These are phyloP conservation scores for Zaprionus lineosus DNA, from an alignment of 2,888 invertebrate species.

Conservation along the genomic window DNA sequence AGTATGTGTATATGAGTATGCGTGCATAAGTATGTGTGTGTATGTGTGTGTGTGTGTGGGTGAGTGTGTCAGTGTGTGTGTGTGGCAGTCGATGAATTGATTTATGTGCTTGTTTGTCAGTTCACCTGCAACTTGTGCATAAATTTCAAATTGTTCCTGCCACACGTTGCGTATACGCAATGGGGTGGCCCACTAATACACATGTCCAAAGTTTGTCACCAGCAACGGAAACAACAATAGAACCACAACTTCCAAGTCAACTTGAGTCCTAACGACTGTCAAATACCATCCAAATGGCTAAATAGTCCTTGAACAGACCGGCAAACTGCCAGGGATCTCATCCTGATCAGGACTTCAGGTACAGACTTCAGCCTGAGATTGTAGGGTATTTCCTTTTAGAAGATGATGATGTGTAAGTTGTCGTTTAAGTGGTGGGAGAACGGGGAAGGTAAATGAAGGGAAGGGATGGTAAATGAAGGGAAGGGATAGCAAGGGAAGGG, in stretches of 20 bases:
- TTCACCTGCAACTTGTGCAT: constrained; percentile 72
- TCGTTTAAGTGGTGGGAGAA: too few relatives aligned
- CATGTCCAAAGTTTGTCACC: constrained; percentile 43
- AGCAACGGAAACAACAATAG: constrained; percentile 1
- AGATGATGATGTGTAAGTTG: not conserved
- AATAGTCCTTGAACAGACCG: too few relatives aligned
- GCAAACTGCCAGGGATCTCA: too few relatives aligned
- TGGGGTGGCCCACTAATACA: constrained; percentile 36
- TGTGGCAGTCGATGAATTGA: constrained; percentile 66
- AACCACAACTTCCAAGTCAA: not conserved
- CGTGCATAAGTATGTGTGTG: constrained; percentile 1
- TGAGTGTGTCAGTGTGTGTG: constrained; percentile 1
- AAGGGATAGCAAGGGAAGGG: not conserved
- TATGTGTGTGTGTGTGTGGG: too few relatives aligned
- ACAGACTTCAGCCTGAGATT: too few relatives aligned
- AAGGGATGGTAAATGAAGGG: too few relatives aligned
- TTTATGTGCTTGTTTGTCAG: constrained; percentile 69
- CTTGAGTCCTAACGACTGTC: too few relatives aligned
- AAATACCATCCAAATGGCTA: too few relatives aligned
- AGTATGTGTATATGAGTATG: not conserved
- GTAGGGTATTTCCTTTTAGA: too few relatives aligned
- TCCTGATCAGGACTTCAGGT: too few relatives aligned
- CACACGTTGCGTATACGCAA: constrained; percentile 37
- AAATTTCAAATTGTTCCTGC: constrained; percentile 58
- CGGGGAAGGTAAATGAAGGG: too few relatives aligned